Conservation (phyloP, 2,113 vertebrate species). For the Xiphorhynchus elegans region DNA sequence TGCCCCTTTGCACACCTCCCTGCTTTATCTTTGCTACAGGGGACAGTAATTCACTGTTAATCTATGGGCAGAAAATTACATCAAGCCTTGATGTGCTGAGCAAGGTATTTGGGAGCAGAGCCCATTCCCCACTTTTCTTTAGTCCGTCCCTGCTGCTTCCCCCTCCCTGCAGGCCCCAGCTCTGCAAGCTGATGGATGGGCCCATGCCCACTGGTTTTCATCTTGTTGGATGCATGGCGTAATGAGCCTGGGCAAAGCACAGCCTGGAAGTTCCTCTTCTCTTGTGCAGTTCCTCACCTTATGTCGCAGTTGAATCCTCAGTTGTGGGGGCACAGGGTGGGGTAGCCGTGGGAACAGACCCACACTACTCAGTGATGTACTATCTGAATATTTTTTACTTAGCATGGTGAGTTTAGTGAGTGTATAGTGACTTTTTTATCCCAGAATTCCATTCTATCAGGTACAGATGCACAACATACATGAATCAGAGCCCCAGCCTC, state of each 20-base stretch:
- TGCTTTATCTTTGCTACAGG: not conserved
- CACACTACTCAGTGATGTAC: accelerated
- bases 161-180: not conserved
- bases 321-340: not conserved
- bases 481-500: not conserved
- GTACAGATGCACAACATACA: accelerated
- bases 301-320: not conserved
- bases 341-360: not conserved
- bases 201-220: not conserved
- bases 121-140: not conserved
- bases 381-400: not conserved
- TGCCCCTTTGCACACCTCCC: not conserved
- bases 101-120: slow-evolving; percentile 23
- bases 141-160: not conserved
- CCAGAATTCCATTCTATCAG: not conserved
- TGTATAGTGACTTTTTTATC: not conserved
- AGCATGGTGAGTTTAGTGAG: not conserved
- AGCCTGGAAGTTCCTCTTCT: not conserved
- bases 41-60: slow-evolving; percentile 3
- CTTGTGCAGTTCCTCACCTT: not conserved
- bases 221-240: accelerated
- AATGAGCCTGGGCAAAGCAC: not conserved
- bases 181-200: not conserved
- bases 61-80: not conserved
- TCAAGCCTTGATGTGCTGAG: not conserved